Conservation (phyloP, 1,140 invertebrate species). For the Drosophila rufa region DNA sequence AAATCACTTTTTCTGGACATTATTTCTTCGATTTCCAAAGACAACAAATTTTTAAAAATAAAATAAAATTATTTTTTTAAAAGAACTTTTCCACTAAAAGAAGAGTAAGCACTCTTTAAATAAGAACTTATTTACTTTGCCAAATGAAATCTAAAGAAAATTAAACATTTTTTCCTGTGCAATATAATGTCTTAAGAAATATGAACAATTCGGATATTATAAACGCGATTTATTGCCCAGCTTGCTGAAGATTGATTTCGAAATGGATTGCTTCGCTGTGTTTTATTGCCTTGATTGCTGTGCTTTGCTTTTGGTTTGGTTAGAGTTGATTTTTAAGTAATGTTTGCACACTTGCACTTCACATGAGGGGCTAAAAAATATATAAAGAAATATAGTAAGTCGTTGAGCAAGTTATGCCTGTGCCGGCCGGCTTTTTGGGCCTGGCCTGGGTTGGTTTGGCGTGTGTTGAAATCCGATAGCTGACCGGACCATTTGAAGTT, state of each 20-base stretch:
- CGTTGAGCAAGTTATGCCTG: conserved; percentile 39
- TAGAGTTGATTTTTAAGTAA: conserved; percentile 18
- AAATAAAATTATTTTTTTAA: no score
- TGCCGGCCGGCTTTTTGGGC: conserved; percentile 22
- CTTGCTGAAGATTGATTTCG: conserved; percentile 50
- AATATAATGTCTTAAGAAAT: conserved; percentile 21
- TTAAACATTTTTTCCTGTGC: neutral
- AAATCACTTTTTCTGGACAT: no score
- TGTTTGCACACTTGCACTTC: conserved; percentile 54
- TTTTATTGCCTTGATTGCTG: conserved; percentile 10
- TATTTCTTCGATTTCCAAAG: no score
- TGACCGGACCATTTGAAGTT: conserved; percentile 45
- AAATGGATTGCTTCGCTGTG: conserved; percentile 27
- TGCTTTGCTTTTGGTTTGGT: neutral
- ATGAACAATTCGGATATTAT: conserved; percentile 43
- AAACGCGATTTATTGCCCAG: conserved; percentile 48
- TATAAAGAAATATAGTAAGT: conserved; percentile 2
- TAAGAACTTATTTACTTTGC: no score
- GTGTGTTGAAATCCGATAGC: conserved; percentile 61
- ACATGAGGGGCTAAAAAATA: conserved; percentile 9
- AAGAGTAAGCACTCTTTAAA: no score
- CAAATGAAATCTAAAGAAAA: no score
- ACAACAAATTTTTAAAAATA: neutral
- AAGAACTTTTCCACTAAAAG: no score
- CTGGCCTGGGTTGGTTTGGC: neutral